Evolutionary conservation across 2,113 vertebrate species (phyloP), one percentile per base, ranked within the genome.

Genomic region (Gallinago media): DNA sequence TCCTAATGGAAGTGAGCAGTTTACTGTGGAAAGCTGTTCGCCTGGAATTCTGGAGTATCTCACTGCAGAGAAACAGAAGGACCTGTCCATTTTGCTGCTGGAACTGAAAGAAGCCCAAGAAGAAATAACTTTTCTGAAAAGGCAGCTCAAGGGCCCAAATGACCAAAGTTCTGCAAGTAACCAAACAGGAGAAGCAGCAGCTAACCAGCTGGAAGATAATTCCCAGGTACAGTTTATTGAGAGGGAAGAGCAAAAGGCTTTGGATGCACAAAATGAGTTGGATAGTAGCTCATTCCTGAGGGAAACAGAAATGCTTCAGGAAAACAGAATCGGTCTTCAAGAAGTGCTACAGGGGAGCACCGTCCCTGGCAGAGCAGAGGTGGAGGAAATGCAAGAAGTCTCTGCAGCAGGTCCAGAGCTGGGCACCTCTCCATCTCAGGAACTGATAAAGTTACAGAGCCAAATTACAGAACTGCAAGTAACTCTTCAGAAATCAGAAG

Each of bases 41-140:
- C 29, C 89, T 27, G 94, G 71, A 54, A 27, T 92, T 59, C 52
- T 92, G 50, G 97, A 98, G 36, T 95, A 90, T 71, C 80, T 97
- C 38, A 73, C 97, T 85, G 95, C 87, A 59, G 94, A 98, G 92
- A 98, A 98, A 32, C 97, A 97, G 65, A 97, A 94, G 38, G 98
- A 98, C 29, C 85, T 98, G 54, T 97, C 98, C 1, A 50, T 98
- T 88, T 97, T 98, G 94, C 90, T 98, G 72, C 59, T 98, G 55
- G 98, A 98, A 92, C 95, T 98, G 67, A 91, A 97, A 79, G 98
- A 98, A 97, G 98, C 98, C 67, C 98, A 97, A 42, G 97, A 98
- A 56, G 98, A 98, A 80, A 96, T 98, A 55, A 95, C 95, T 49
- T 97, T 97, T 46, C 93, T 98, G 73, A 98, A 98, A 87, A 93